These are phyloP conservation scores for Chaetodon trifascialis DNA, from an alignment of 2,113 vertebrate species.

Conservation along the genomic window DNA sequence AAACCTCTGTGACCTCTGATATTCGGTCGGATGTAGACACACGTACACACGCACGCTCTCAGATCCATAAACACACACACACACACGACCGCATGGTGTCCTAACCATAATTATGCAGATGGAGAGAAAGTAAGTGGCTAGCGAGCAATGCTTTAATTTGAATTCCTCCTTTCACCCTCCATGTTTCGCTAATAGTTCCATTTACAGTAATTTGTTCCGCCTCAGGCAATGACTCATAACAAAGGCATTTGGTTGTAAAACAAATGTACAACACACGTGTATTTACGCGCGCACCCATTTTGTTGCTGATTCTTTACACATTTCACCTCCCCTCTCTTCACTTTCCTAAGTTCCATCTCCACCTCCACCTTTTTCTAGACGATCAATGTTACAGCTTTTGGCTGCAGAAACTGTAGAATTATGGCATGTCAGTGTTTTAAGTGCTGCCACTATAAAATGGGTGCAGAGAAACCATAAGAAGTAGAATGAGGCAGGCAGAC, in stretches of 20 bases:
- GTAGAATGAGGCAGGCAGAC: constrained; percentile 53
- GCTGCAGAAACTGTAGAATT: constrained; percentile 66
- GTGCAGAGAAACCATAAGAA: constrained; percentile 63
- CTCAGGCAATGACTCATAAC: constrained; percentile 69
- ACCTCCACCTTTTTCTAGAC: constrained; percentile 25
- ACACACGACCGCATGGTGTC: constrained; percentile 32
- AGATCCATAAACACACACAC: constrained; percentile 21
- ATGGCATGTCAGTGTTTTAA: constrained; percentile 71
- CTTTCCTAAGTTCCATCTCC: constrained; percentile 12
- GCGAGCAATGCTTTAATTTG: constrained; percentile 68
- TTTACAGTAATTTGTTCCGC: constrained; percentile 81
- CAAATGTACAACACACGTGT: constrained; percentile 55
- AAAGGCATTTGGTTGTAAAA: constrained; percentile 74
- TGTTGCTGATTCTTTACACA: constrained; percentile 24
- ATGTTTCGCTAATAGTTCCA: constrained; percentile 73
- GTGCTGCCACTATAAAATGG: constrained; percentile 67
- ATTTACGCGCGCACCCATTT: neutral
- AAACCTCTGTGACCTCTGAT: constrained; percentile 60
- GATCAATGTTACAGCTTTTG: constrained; percentile 52
- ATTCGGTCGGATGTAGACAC: constrained; percentile 21
- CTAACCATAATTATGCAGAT: constrained; percentile 71
- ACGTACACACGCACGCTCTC: constrained; percentile 4
- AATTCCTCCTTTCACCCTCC: constrained; percentile 72
- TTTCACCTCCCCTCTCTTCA: neutral
- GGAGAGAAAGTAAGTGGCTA: constrained; percentile 61